Conservation (phyloP, 2,113 vertebrate species). For the Raphicerus campestris region DNA sequence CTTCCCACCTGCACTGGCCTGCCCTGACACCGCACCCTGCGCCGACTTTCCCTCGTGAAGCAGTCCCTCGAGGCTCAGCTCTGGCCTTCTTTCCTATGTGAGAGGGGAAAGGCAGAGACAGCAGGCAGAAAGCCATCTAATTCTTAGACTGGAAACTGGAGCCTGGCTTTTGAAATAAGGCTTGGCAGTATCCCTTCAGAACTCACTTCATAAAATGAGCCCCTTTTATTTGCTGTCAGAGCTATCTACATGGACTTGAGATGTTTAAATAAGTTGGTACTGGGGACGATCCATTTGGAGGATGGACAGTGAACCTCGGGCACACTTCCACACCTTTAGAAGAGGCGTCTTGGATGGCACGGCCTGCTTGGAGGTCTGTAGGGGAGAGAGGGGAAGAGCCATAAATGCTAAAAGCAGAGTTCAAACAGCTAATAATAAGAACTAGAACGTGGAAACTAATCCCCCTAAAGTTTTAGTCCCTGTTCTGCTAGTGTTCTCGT, state of each 20-base stretch:
- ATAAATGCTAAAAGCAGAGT: neutral
- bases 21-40: neutral
- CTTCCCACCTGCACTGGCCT: neutral
- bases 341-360: neutral
- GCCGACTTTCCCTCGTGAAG: slow-evolving; percentile 21
- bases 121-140: slow-evolving; percentile 38
- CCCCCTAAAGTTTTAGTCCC: neutral
- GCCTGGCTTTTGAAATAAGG: slow-evolving; percentile 41
- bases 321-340: neutral
- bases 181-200: slow-evolving; percentile 7
- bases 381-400: neutral
- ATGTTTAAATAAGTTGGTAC: neutral
- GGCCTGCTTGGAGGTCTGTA: neutral
- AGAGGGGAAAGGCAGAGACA: slow-evolving; percentile 9
- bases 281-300: neutral
- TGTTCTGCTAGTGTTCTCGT: neutral
- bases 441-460: neutral
- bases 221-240: slow-evolving; percentile 30
- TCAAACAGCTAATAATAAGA: neutral
- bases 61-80: neutral
- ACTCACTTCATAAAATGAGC: neutral
- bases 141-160: slow-evolving; percentile 40
- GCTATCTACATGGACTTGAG: neutral
- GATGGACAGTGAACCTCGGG: neutral
- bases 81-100: neutral